Evolutionary conservation across 2,797 vertebrate species (phyloP).

Genomic region (Enteromius fasciolatus): DNA sequence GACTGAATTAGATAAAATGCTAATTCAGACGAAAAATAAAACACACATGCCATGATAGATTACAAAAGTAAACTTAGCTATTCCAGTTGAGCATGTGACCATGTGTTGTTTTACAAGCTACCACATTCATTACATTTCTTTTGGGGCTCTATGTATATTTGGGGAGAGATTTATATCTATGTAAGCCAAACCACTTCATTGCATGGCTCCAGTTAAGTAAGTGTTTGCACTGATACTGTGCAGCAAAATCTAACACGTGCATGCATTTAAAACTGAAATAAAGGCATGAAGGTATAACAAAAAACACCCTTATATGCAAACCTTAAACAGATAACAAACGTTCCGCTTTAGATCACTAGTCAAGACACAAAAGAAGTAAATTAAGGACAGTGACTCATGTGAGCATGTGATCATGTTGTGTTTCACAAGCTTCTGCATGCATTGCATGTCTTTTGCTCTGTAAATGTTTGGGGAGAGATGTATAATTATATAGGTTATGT

Average conservation of each 20-base stretch:
- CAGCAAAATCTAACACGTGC: background rate
- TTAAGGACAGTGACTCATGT: slow-evolving; percentile 4
- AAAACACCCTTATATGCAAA: slow-evolving; percentile 7
- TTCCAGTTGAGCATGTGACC: slow-evolving; percentile 39
- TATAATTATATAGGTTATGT: background rate
- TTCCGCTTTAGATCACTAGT: background rate
- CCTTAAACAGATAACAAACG: background rate
- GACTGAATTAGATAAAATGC: background rate
- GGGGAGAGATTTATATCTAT: slow-evolving; percentile 1
- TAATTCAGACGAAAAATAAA: background rate
- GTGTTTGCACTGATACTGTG: background rate
- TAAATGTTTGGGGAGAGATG: background rate
- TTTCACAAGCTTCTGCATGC: slow-evolving; percentile 15
- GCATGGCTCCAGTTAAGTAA: background rate
- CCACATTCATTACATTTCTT: slow-evolving; percentile 4
- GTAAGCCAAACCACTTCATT: background rate
- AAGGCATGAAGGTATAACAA: background rate
- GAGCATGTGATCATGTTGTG: slow-evolving; percentile 23
- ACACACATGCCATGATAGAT: background rate
- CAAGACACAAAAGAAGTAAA: slow-evolving; percentile 21
- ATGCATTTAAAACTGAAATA: slow-evolving; percentile 1
- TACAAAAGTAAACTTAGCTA: slow-evolving; percentile 24
- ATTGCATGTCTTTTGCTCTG: slow-evolving; percentile 3
- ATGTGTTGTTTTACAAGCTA: slow-evolving; percentile 24
- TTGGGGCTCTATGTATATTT: background rate